These are phyloP conservation scores for Hexactinellida sp. DNA, from an alignment of 37 sponge, comb jelly and placozoan genomes.

Conservation along the genomic window DNA sequence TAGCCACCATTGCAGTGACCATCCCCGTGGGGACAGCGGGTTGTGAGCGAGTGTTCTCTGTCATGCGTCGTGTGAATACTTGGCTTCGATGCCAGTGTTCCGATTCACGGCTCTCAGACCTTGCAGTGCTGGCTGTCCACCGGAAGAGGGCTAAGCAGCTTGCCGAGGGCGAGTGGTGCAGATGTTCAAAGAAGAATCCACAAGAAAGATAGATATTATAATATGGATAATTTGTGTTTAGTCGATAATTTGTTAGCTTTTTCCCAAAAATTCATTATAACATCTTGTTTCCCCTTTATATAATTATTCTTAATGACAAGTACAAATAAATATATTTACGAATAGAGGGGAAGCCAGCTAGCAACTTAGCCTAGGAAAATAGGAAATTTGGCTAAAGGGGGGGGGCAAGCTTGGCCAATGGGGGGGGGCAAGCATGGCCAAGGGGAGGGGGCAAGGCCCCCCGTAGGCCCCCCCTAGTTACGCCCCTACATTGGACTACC, in stretches of 20 bases:
- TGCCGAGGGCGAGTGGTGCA: neutral
- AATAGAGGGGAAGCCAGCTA: too few species aligned
- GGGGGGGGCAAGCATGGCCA: too few species aligned
- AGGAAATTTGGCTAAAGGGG: too few species aligned
- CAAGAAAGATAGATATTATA: neutral
- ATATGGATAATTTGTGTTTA: neutral
- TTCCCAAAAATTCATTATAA: too few species aligned
- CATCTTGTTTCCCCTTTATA: too few species aligned
- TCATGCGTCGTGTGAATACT: neutral
- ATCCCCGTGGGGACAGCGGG: neutral
- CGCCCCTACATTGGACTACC: neutral
- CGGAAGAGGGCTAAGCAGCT: neutral
- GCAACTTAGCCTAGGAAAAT: too few species aligned
- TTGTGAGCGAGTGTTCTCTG: neutral
- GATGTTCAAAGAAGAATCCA: neutral
- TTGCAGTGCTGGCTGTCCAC: neutral
- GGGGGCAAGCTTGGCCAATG: too few species aligned
- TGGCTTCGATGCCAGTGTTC: neutral
- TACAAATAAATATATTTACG: too few species aligned
- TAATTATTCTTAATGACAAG: too few species aligned
- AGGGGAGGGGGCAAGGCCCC: too few species aligned
- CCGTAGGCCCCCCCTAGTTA: too few species aligned
- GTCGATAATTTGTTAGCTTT: neutral
- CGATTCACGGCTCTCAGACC: neutral
- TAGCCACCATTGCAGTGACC: too few species aligned